Evolutionary conservation across 1,140 invertebrate species (phyloP), one percentile per base, ranked within the genome.

Genomic region (Alviniconcha marisindica): DNA sequence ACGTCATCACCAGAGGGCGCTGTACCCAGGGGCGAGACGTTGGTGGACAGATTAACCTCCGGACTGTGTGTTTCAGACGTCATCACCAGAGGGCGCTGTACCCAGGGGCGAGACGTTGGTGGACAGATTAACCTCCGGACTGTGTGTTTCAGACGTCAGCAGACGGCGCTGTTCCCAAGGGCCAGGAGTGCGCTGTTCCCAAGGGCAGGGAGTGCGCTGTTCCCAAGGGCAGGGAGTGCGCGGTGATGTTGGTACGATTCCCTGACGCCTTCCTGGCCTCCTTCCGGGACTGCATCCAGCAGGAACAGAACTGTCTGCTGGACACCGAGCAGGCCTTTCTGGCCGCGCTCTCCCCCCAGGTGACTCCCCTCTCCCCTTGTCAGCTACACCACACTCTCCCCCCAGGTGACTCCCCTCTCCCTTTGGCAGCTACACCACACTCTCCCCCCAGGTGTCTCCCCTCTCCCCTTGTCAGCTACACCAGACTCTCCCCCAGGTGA

Each of bases 341-440:
- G 5, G 73, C 73, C 31, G 73, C 73, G 24, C 44, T 76, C 31
- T n/a, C 73, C 40, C 73, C 73, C 33, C 73, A 76, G 73, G 73
- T 76, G 1, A 21, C 7, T 48, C n/a, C n/a, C n/a, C n/a, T n/a
- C n/a, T n/a, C n/a, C n/a, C n/a, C n/a, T n/a, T n/a, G n/a, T 48
- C 44, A 18, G 44, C 7, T 48, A 48, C 44, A 48, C 73, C 31
- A 42, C 73, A 21, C 44, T 76, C 31, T n/a, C 73, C 40, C 73
- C 73, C 33, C 73, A 76, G 73, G 73, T 76, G 1, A 21, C 7
- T 48, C n/a, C n/a, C n/a, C n/a, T n/a, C n/a, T n/a, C n/a, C n/a
- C n/a, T n/a, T n/a, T n/a, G n/a, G 5, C 44, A 18, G 44, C 7
- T 48, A 48, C 44, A 48, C 73, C 31, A 42, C 73, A 21, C 44